Evolutionary conservation across 1,140 invertebrate species (phyloP).

Genomic region (Drosophila lacteicornis): DNA sequence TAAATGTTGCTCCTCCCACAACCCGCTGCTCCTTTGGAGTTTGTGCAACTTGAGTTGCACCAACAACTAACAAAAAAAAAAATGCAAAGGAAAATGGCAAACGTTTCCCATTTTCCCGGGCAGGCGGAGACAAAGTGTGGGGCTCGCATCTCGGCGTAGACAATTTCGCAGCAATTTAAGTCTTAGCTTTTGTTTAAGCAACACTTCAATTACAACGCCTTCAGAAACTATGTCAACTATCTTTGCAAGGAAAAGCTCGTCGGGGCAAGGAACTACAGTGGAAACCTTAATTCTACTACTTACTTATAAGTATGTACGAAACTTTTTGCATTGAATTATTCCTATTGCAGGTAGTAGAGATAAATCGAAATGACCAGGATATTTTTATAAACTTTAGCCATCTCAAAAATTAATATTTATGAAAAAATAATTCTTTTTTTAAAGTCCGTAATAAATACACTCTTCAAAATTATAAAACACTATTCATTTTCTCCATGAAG

Average conservation of each 20-base stretch:
- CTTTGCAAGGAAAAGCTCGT: slow-evolving; percentile 27
- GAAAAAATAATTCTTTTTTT: no score
- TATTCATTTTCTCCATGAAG: neutral
- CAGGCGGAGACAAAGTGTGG: neutral
- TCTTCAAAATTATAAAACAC: neutral
- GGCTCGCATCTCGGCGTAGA: slow-evolving; percentile 33
- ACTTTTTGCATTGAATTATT: no score
- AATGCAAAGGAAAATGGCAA: slow-evolving; percentile 39
- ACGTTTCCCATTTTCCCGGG: slow-evolving; percentile 61
- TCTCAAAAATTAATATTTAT: neutral
- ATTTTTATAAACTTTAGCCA: no score
- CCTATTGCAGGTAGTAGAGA: no score
- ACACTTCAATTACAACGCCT: slow-evolving; percentile 79
- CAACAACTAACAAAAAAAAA: slow-evolving; percentile 42
- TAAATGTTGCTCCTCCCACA: slow-evolving; percentile 66
- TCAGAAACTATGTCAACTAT: slow-evolving; percentile 77
- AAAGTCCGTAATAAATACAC: no score
- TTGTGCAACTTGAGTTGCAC: slow-evolving; percentile 36
- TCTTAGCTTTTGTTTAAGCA: slow-evolving; percentile 82
- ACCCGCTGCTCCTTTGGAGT: slow-evolving; percentile 16
- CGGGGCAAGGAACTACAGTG: slow-evolving; percentile 50
- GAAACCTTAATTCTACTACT: no score
- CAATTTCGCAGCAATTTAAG: slow-evolving; percentile 82
- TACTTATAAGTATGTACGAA: no score
- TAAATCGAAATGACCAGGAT: no score